Percentiles rank a stretch among this genome's conserved stretches.
Conservation (phyloP, 2,113 vertebrate genomes). For the Galeopterus variegatus region DNA sequence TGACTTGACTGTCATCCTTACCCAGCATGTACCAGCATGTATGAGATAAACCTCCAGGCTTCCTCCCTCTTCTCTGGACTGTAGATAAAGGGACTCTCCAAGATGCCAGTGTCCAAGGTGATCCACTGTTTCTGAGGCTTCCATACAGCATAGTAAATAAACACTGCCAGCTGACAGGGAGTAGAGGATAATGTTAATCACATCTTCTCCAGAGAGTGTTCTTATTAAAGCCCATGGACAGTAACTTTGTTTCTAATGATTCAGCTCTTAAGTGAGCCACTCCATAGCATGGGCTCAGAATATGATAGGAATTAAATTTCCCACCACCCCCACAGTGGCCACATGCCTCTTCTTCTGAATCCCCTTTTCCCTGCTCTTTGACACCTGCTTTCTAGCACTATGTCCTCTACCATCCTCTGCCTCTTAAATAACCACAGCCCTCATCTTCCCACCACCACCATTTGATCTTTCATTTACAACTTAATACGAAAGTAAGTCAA, state of each 20-base stretch:
- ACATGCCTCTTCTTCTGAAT: not conserved
- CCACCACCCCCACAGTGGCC: not conserved
- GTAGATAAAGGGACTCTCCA: slow-evolving; percentile 93
- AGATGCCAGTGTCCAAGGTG: slow-evolving; percentile 91
- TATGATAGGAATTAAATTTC: not conserved
- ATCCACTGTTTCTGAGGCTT: slow-evolving; percentile 96
- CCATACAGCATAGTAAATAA: slow-evolving; percentile 96
- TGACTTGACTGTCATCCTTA: slow-evolving; percentile 83
- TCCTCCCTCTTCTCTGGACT: slow-evolving; percentile 88
- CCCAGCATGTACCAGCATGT: slow-evolving; percentile 98
- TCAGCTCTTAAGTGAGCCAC: not conserved
- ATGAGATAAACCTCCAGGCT: slow-evolving; percentile 95
- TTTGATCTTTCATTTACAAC: not conserved
- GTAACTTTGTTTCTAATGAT: not conserved
- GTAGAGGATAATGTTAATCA: not conserved
- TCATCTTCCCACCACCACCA: not conserved
- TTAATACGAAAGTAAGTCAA: not conserved
- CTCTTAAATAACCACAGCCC: not conserved
- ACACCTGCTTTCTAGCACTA: not conserved
- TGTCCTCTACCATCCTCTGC: not conserved
- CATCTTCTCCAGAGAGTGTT: not conserved
- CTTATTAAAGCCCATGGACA: not conserved
- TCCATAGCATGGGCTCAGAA: not conserved
- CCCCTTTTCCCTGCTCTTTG: not conserved
- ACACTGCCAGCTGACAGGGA: slow-evolving; percentile 90